These are phyloP conservation scores for Pelodytes ibericus DNA, from an alignment of 2,797 vertebrate species.

Conservation along the genomic window DNA sequence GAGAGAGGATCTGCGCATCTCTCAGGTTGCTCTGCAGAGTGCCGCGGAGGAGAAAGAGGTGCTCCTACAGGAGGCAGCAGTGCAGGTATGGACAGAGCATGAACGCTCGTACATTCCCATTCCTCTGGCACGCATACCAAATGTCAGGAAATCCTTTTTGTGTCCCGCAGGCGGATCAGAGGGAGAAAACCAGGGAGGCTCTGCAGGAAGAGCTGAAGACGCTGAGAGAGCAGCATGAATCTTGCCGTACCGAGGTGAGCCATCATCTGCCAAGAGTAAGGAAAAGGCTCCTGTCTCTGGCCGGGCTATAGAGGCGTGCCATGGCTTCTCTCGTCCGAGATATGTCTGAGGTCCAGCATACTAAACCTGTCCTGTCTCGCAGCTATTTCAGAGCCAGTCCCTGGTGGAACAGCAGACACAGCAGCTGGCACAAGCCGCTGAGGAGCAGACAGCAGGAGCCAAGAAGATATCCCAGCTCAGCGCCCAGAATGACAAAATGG, in stretches of 20 bases:
- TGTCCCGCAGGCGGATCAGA: constrained; percentile 13
- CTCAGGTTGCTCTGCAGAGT: constrained; percentile 59
- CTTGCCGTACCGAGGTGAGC: constrained; percentile 61
- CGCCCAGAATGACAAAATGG: constrained; percentile 40
- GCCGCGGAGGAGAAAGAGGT: constrained; percentile 47
- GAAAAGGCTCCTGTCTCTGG: no score
- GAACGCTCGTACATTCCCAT: background rate
- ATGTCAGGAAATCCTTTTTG: background rate
- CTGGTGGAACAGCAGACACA: constrained; percentile 54
- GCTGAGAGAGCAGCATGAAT: constrained; percentile 57
- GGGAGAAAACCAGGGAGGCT: constrained; percentile 3
- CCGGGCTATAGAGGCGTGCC: no score
- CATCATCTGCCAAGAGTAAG: no score
- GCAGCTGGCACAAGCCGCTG: constrained; percentile 54
- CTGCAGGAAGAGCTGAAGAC: constrained; percentile 52
- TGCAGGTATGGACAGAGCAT: constrained; percentile 32
- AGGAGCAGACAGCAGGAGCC: constrained; percentile 46
- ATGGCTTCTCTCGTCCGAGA: no score
- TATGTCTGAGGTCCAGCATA: no score
- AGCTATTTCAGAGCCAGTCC: constrained; percentile 17
- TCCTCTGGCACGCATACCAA: background rate
- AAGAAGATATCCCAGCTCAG: constrained; percentile 49
- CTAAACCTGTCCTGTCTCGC: background rate
- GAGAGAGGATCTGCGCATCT: constrained; percentile 52
- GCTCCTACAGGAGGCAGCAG: constrained; percentile 40